A percentile compares a stretch with the other conserved stretches of the same genome.
These are phyloP conservation scores for Pissodes strobi DNA, from an alignment of 1,140 invertebrate species.

Conservation along the genomic window DNA sequence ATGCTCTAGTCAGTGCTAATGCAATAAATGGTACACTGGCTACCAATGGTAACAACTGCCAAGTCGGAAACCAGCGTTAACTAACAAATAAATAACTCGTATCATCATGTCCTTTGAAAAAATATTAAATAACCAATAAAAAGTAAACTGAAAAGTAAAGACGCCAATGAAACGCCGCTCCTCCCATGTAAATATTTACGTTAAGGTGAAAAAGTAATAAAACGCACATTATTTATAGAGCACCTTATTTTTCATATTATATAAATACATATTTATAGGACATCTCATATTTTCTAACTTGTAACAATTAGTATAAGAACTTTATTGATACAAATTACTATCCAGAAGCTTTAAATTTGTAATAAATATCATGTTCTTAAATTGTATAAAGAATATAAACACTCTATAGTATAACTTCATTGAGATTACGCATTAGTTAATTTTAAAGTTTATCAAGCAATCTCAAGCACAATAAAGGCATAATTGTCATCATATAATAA, in stretches of 20 bases:
- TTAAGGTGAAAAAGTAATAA: slow-evolving; percentile 5
- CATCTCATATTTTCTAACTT: slow-evolving; percentile 1
- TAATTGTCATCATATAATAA: neutral
- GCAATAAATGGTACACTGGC: too few species aligned
- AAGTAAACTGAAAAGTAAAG: too few species aligned
- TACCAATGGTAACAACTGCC: too few species aligned
- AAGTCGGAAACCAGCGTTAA: too few species aligned
- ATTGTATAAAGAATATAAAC: neutral
- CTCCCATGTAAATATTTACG: slow-evolving; percentile 26
- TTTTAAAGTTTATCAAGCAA: slow-evolving; percentile 5
- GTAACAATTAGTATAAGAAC: neutral
- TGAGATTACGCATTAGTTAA: neutral
- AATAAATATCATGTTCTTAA: neutral
- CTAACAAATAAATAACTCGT: too few species aligned
- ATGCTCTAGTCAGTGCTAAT: too few species aligned
- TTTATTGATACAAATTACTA: neutral
- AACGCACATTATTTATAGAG: slow-evolving; percentile 26
- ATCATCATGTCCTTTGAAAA: too few species aligned
- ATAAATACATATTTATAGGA: slow-evolving; percentile 5
- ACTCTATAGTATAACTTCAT: neutral
- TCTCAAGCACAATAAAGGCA: slow-evolving; percentile 13
- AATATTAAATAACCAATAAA: too few species aligned
- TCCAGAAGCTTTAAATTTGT: slow-evolving; percentile 1
- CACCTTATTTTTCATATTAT: slow-evolving; percentile 21
- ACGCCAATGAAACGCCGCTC: slow-evolving; percentile 28